Percentiles rank a stretch among this genome's conserved stretches.
Evolutionary conservation across 2,797 vertebrate genomes (phyloP).

Genomic region (Benthosema pterotum): DNA sequence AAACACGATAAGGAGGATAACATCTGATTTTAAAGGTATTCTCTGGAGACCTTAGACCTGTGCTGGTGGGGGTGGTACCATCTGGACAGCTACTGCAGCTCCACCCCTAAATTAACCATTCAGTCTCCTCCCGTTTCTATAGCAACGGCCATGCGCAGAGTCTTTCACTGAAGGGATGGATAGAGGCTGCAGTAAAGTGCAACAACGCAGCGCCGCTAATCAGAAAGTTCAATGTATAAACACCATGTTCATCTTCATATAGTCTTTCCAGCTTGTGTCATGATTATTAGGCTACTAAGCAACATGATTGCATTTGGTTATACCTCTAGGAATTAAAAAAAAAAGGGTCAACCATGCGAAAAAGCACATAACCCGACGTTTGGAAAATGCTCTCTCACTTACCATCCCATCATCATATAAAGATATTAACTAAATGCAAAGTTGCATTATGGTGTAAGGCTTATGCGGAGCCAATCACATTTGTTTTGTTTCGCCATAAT

Average conservation of each 20-base stretch:
- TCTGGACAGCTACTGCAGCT: constrained; percentile 49
- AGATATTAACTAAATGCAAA: too few relatives aligned
- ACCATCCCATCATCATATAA: too few relatives aligned
- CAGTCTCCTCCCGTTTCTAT: constrained; percentile 56
- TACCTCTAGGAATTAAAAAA: background rate
- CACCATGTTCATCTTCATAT: too few relatives aligned
- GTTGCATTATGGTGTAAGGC: too few relatives aligned
- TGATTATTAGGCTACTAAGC: background rate
- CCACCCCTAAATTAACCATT: constrained; percentile 68
- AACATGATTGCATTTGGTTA: background rate
- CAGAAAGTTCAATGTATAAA: too few relatives aligned
- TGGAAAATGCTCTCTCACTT: too few relatives aligned
- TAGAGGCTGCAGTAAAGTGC: constrained; percentile 4
- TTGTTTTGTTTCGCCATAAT: too few relatives aligned
- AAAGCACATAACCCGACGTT: too few relatives aligned
- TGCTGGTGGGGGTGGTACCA: constrained; percentile 48
- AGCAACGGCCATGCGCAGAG: constrained; percentile 49
- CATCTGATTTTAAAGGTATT: constrained; percentile 48
- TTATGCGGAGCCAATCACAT: too few relatives aligned
- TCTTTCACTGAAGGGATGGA: constrained; percentile 38
- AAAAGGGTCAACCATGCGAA: background rate
- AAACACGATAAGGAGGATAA: constrained; percentile 41
- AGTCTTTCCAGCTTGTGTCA: too few relatives aligned
- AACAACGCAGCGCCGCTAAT: too few relatives aligned
- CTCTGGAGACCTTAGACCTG: constrained; percentile 43